Evolutionary conservation across 2,797 vertebrate species (phyloP).

Genomic region (Xiphophorus birchmanni): DNA sequence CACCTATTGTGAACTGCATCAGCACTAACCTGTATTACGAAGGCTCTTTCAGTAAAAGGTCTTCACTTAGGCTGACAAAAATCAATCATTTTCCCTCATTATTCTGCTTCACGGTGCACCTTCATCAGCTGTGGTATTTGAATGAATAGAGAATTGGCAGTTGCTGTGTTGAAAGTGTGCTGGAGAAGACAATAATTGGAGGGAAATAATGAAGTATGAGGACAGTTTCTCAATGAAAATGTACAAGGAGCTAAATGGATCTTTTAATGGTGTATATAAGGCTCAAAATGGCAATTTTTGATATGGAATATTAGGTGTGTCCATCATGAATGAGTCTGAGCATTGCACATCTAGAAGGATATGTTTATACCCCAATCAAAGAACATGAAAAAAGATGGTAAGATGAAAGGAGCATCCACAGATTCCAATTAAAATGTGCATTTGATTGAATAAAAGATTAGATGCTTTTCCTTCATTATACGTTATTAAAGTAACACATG

Average conservation of each 20-base stretch:
- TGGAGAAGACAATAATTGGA: conserved; percentile 37
- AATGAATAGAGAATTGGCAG: conserved; percentile 39
- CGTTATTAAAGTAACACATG: conserved; percentile 72
- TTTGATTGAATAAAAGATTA: conserved; percentile 67
- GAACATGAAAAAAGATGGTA: conserved; percentile 25
- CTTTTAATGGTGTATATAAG: background rate
- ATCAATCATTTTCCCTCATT: conserved; percentile 52
- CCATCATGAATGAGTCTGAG: conserved; percentile 18
- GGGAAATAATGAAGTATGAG: conserved; percentile 9
- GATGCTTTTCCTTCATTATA: conserved; percentile 71
- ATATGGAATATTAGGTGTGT: background rate
- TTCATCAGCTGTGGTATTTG: conserved; percentile 45
- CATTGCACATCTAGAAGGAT: conserved; percentile 29
- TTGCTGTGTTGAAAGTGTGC: conserved; percentile 26
- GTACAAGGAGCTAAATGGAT: conserved; percentile 8
- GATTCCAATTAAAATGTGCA: conserved; percentile 74
- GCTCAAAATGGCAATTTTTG: background rate
- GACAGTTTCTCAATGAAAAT: conserved; percentile 17
- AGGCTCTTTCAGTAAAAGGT: conserved; percentile 25
- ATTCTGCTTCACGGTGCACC: conserved; percentile 37
- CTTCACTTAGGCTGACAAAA: conserved; percentile 32
- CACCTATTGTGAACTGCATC: conserved; percentile 43
- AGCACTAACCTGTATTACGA: conserved; percentile 22
- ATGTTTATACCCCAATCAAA: conserved; percentile 44
- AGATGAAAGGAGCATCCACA: conserved; percentile 65